These are phyloP conservation scores for Prionailurus bengalensis DNA, from an alignment of 2,113 vertebrate species.

Conservation along the genomic window DNA sequence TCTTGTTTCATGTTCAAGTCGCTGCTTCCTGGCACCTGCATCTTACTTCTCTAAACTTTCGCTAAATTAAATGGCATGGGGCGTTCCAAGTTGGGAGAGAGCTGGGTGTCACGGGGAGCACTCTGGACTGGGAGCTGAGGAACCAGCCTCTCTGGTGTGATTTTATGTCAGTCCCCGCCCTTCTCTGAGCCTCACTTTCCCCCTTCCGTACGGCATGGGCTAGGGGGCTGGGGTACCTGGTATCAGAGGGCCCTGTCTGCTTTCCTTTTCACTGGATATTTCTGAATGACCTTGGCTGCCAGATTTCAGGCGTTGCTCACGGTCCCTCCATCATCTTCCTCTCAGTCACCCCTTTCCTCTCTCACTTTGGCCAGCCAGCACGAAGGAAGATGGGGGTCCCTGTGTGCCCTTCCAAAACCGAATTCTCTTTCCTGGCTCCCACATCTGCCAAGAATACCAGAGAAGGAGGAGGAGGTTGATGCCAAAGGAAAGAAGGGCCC, in stretches of 20 bases:
- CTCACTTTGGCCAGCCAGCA: conserved; percentile 9
- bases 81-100: conserved; percentile 19
- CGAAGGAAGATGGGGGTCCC: neutral
- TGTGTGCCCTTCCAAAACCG: neutral
- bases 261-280: neutral
- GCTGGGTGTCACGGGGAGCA: neutral
- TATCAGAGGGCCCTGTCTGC: neutral
- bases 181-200: neutral
- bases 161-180: neutral
- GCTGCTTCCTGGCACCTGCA: conserved; percentile 37
- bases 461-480: neutral
- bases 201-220: neutral
- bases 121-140: neutral
- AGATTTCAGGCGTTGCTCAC: neutral
- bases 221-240: neutral
- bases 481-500: neutral
- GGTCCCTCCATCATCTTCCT: neutral
- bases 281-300: conserved; percentile 2
- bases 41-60: conserved; percentile 49
- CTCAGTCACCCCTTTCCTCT: neutral
- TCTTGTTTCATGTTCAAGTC: conserved; percentile 34
- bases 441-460: neutral
- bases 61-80: conserved; percentile 16
- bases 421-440: neutral
- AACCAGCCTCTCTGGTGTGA: neutral